Conservation (phyloP, 2,113 vertebrate genomes). For the Apus apus region DNA sequence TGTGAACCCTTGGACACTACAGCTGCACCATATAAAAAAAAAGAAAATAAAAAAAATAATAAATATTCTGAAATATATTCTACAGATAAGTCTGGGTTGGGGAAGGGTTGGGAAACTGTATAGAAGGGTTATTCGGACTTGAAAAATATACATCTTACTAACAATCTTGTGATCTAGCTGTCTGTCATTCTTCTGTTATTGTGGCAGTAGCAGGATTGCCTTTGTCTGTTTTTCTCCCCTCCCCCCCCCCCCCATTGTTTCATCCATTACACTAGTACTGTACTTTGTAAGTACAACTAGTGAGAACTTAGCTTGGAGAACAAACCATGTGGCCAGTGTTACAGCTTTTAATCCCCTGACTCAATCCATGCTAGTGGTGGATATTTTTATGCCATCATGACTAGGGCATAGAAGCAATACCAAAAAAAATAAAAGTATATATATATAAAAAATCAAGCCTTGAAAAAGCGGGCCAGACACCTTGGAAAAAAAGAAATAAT, state of each 20-base stretch:
- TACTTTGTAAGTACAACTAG: slow-evolving; percentile 80
- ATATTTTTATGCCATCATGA: slow-evolving; percentile 60
- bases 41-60: no score
- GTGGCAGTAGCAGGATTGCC: slow-evolving; percentile 77
- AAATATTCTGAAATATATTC: slow-evolving; percentile 70
- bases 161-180: slow-evolving; percentile 80
- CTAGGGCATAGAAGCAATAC: slow-evolving; percentile 72
- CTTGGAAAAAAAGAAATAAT: neutral
- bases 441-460: slow-evolving; percentile 37
- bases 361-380: slow-evolving; percentile 10
- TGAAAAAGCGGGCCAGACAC: slow-evolving; percentile 43
- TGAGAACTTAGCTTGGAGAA: slow-evolving; percentile 73
- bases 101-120: slow-evolving; percentile 68
- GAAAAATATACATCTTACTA: slow-evolving; percentile 79
- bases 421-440: neutral
- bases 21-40: slow-evolving; percentile 70
- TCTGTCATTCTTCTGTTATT: slow-evolving; percentile 79
- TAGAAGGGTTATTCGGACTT: slow-evolving; percentile 76
- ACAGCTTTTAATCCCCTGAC: slow-evolving; percentile 60
- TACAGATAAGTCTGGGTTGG: slow-evolving; percentile 67
- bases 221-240: slow-evolving; percentile 65
- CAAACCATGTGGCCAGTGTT: slow-evolving; percentile 73
- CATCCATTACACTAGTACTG: slow-evolving; percentile 72
- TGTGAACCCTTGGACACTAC: slow-evolving; percentile 77
- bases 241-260: slow-evolving; percentile 35